phyloP scores from a whole-genome alignment of 2,797 vertebrate species.

The Lepilemur septentrionalis region DNA sequence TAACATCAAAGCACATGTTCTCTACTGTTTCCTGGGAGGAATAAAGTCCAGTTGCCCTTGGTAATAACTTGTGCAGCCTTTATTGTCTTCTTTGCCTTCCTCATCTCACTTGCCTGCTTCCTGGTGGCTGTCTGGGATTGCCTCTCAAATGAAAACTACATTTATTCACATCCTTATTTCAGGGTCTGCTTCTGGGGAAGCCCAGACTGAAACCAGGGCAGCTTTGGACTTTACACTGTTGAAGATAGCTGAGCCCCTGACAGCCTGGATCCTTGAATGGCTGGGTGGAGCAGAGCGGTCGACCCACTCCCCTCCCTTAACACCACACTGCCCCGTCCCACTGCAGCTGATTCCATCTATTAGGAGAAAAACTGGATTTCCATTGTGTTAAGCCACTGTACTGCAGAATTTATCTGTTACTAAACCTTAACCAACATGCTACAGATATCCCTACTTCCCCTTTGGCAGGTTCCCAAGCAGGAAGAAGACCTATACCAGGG shows the following conservation, averaged over 20 bases:
- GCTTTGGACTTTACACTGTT: neutral
- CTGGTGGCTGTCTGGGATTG: neutral
- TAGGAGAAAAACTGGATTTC: neutral
- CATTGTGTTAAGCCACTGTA: neutral
- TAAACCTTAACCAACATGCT: neutral
- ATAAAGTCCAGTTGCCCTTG: neutral
- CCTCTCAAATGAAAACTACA: neutral
- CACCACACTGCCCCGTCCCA: neutral
- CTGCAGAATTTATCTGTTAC: neutral
- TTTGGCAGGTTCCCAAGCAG: neutral
- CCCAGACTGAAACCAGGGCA: neutral
- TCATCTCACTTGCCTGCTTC: neutral
- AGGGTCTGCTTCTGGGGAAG: neutral
- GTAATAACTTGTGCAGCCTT: neutral
- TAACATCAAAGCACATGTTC: neutral
- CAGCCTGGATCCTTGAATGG: neutral
- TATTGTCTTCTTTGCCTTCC: neutral
- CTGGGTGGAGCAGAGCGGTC: neutral
- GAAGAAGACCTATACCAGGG: neutral
- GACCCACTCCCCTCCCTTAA: neutral
- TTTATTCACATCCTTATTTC: neutral
- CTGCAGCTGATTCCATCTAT: neutral
- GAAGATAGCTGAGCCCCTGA: neutral
- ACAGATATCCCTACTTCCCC: neutral
- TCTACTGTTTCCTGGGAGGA: neutral